A percentile compares a stretch with the other conserved stretches of the same genome.
Conservation (phyloP, 2,797 vertebrate species). For the Pseudomugil tenellus region DNA sequence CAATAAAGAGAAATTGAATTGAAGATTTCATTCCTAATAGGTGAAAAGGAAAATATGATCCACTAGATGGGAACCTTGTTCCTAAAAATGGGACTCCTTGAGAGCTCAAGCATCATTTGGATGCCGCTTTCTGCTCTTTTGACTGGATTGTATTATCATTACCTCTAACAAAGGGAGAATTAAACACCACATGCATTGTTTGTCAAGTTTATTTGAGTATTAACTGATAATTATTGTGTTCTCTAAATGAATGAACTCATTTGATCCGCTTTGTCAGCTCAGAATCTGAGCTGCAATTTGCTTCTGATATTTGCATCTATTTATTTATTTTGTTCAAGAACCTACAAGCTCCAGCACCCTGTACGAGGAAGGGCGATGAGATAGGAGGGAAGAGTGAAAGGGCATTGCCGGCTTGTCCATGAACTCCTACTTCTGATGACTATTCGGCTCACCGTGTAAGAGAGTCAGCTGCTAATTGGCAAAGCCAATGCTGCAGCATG, state of each 20-base stretch:
- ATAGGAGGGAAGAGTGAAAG: constrained; percentile 17
- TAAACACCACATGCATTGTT: not conserved
- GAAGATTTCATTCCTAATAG: not conserved
- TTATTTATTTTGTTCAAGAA: constrained; percentile 17
- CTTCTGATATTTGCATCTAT: constrained; percentile 79
- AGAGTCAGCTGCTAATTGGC: constrained; percentile 57
- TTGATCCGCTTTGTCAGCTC: not conserved
- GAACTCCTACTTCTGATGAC: not conserved
- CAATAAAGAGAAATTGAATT: no score
- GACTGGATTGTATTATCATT: not conserved
- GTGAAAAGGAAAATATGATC: not conserved
- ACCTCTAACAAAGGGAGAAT: not conserved
- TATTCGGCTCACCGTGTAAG: constrained; percentile 26
- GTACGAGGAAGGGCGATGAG: constrained; percentile 1
- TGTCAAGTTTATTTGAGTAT: not conserved
- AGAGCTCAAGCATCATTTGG: not conserved
- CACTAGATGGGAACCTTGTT: constrained; percentile 6
- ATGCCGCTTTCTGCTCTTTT: not conserved
- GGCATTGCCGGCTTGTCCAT: constrained; percentile 19
- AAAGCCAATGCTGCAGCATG: constrained; percentile 50
- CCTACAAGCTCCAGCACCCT: constrained; percentile 51
- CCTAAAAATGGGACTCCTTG: not conserved
- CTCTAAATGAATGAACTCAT: not conserved
- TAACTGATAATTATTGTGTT: not conserved
- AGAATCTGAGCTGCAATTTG: constrained; percentile 50